Percentiles rank a stretch among this genome's conserved stretches.
These are phyloP conservation scores for Buceros bicornis DNA, from an alignment of 2,797 vertebrate species.

Conservation along the genomic window DNA sequence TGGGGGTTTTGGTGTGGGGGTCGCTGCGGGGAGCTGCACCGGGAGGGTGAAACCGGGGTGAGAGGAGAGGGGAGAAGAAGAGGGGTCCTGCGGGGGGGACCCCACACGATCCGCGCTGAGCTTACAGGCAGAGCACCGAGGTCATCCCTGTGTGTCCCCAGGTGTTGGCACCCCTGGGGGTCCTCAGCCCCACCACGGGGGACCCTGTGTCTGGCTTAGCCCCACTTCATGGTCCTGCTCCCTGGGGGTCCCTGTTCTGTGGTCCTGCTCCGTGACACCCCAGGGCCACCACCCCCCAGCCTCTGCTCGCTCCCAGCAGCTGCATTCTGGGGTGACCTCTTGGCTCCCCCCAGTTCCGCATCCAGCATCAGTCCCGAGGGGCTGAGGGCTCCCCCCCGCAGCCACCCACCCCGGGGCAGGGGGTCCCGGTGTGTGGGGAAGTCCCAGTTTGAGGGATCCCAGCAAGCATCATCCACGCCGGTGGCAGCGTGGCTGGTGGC, in stretches of 20 bases:
- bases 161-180: neutral
- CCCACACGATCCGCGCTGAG: no score
- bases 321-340: neutral
- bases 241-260: neutral
- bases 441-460: neutral
- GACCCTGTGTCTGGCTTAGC: neutral
- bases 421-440: no score
- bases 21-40: neutral
- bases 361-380: no score
- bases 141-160: neutral
- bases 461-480: no score
- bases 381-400: no score
- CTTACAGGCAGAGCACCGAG: no score
- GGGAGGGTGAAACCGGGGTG: neutral
- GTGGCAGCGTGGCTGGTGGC: no score
- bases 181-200: rapidly evolving
- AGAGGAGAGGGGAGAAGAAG: neutral
- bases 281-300: no score
- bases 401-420: no score
- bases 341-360: neutral
- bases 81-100: neutral
- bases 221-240: no score
- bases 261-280: neutral
- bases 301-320: no score
- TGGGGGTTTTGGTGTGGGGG: neutral